phyloP scores from a whole-genome alignment of 2,888 invertebrate species.

The Netelia fuscicornis region DNA sequence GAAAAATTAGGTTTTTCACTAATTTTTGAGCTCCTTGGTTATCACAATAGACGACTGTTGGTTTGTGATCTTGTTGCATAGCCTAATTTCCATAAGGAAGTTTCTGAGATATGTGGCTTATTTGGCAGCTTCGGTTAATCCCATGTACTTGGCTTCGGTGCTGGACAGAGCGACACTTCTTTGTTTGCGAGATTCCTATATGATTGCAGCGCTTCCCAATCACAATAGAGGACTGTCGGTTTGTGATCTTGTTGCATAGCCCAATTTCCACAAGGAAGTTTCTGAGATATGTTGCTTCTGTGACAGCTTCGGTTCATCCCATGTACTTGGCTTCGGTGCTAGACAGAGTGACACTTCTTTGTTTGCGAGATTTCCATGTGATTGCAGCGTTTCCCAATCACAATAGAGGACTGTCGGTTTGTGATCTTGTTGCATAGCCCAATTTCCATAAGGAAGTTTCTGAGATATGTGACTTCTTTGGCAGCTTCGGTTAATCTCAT shows the following conservation, averaged over 20 bases:
- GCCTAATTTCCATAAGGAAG: not conserved
- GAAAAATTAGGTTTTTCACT: not conserved
- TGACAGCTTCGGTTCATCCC: slow-evolving; percentile 53
- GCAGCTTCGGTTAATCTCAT: slow-evolving; percentile 59
- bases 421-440: not conserved
- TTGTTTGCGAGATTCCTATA: slow-evolving; percentile 68
- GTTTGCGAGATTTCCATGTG: slow-evolving; percentile 66
- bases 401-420: not conserved
- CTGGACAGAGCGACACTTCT: slow-evolving; percentile 64
- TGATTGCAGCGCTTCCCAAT: slow-evolving; percentile 54
- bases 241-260: not conserved
- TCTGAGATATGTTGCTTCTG: slow-evolving; percentile 40
- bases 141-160: slow-evolving; percentile 68
- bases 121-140: slow-evolving; percentile 54
- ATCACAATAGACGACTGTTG: not conserved
- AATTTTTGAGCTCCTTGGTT: slow-evolving; percentile 4
- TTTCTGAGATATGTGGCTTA: slow-evolving; percentile 35
- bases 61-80: too few relatives aligned
- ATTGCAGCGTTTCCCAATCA: slow-evolving; percentile 54
- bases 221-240: not conserved
- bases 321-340: slow-evolving; percentile 69
- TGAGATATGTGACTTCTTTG: slow-evolving; percentile 46
- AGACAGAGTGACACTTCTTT: slow-evolving; percentile 64
- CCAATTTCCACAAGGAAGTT: not conserved
- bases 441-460: not conserved